Percentiles rank a stretch among this genome's conserved stretches.
These are phyloP conservation scores for Epirrhoe tristata DNA, from an alignment of 2,888 invertebrate species.

Conservation along the genomic window DNA sequence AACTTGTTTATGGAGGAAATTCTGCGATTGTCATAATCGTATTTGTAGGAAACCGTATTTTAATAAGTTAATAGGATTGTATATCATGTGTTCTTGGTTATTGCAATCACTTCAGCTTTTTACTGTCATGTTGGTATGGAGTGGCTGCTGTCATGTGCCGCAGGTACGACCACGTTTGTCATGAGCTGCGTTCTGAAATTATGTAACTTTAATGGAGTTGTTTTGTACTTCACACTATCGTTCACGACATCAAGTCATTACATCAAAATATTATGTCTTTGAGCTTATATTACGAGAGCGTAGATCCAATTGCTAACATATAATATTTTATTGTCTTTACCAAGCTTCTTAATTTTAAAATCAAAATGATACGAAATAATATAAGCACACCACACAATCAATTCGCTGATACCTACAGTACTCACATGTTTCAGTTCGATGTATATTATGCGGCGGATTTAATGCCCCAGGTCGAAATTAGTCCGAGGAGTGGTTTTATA, in stretches of 20 bases:
- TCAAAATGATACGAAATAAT: slow-evolving; percentile 48
- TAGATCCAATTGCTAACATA: no score
- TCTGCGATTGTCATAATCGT: slow-evolving; percentile 56
- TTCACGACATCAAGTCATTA: slow-evolving; percentile 32
- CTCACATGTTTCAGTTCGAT: slow-evolving; percentile 63
- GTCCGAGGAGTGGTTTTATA: slow-evolving; percentile 78
- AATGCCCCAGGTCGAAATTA: slow-evolving; percentile 65
- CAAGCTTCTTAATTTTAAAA: neutral
- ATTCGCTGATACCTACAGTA: slow-evolving; percentile 55
- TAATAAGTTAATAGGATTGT: slow-evolving; percentile 37
- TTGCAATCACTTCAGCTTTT: slow-evolving; percentile 18
- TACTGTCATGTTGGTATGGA: slow-evolving; percentile 16
- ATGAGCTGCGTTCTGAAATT: slow-evolving; percentile 13
- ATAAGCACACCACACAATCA: slow-evolving; percentile 48
- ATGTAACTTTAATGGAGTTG: slow-evolving; percentile 26
- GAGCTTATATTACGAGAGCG: neutral
- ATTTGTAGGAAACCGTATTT: slow-evolving; percentile 48
- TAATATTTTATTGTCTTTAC: no score
- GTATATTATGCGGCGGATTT: slow-evolving; percentile 63
- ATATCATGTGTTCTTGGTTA: slow-evolving; percentile 27
- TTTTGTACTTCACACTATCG: slow-evolving; percentile 28
- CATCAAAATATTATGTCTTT: slow-evolving; percentile 23
- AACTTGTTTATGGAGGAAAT: slow-evolving; percentile 64
- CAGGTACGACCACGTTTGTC: slow-evolving; percentile 10
- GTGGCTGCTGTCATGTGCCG: neutral